Conservation (phyloP, 2,888 invertebrate species). For the Camptogramma bilineatum region DNA sequence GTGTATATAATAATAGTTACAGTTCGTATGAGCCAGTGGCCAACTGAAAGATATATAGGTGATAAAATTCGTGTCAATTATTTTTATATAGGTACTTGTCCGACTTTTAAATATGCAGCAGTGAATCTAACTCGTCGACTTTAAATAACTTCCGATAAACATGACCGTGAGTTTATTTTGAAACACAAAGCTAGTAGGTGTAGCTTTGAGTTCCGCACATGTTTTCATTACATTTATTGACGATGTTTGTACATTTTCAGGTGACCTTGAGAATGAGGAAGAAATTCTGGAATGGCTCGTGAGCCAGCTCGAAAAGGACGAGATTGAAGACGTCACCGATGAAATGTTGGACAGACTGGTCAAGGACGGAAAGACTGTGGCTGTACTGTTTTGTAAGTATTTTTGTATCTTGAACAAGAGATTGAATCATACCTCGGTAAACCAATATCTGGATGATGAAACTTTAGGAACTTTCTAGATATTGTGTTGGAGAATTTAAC, state of each 20-base stretch:
- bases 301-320: slow-evolving; percentile 94
- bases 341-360: slow-evolving; percentile 96
- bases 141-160: slow-evolving; percentile 11
- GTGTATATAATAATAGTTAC: no score
- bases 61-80: slow-evolving; percentile 7
- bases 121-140: slow-evolving; percentile 5
- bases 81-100: neutral
- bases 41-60: neutral
- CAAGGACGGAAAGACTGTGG: slow-evolving; percentile 94
- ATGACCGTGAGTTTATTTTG: slow-evolving; percentile 27
- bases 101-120: slow-evolving; percentile 8
- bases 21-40: no score
- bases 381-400: slow-evolving; percentile 95
- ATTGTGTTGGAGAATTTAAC: no score
- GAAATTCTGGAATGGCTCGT: slow-evolving; percentile 95
- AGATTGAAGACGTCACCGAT: slow-evolving; percentile 97
- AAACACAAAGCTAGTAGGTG: slow-evolving; percentile 3
- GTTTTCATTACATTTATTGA: slow-evolving; percentile 6
- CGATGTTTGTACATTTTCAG: slow-evolving; percentile 59
- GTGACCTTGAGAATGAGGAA: slow-evolving; percentile 94
- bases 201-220: slow-evolving; percentile 4
- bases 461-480: no score
- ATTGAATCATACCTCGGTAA: neutral
- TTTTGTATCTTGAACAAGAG: neutral
- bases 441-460: neutral